Evolutionary conservation across 2,113 vertebrate species (phyloP).

Genomic region (Raja brachyura): DNA sequence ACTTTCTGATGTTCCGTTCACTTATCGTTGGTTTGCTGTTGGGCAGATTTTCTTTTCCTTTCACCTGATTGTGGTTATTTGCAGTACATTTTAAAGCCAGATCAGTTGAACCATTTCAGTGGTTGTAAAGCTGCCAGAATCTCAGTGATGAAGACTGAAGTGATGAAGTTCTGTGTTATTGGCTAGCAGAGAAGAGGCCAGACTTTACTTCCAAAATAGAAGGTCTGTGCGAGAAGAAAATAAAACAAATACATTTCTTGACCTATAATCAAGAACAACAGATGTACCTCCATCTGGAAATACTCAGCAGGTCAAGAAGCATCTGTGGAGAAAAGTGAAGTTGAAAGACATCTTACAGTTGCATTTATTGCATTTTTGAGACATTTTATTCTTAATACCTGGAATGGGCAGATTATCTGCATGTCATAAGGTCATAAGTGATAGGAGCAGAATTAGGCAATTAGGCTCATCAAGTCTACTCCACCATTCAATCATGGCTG

Average conservation of each 20-base stretch:
- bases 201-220: not conserved
- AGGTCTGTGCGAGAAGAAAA: not conserved
- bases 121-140: not conserved
- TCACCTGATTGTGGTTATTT: not conserved
- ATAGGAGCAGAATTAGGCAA: too few species aligned
- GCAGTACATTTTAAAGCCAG: not conserved
- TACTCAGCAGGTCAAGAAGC: too few species aligned
- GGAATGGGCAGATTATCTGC: too few species aligned
- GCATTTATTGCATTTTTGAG: too few species aligned
- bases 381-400: too few species aligned
- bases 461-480: too few species aligned
- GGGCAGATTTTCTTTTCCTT: not conserved
- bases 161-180: not conserved
- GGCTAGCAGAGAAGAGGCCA: not conserved
- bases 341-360: too few species aligned
- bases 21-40: not conserved
- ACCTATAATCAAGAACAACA: not conserved
- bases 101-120: constrained; percentile 15
- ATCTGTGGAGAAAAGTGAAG: too few species aligned
- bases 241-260: not conserved
- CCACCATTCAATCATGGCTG: too few species aligned
- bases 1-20: not conserved
- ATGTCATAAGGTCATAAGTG: too few species aligned
- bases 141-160: not conserved
- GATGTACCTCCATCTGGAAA: not conserved